A percentile compares a stretch with the other conserved stretches of the same genome.
These are phyloP conservation scores for Brenthis daphne DNA, from an alignment of 2,888 invertebrate genomes.

Conservation along the genomic window DNA sequence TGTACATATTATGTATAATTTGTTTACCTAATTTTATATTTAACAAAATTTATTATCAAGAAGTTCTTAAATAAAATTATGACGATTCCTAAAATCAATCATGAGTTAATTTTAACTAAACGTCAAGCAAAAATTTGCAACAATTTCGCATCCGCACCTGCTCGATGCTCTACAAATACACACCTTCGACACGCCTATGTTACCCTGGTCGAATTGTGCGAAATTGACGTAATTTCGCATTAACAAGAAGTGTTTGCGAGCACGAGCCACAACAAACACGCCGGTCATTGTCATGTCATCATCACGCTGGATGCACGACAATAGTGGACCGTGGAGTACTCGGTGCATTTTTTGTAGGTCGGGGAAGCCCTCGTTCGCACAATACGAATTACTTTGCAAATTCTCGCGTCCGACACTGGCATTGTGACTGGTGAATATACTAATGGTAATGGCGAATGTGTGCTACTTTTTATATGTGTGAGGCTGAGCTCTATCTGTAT, in stretches of 20 bases:
- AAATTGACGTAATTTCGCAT: conserved; percentile 75
- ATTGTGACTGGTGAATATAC: conserved; percentile 38
- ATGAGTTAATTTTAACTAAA: not conserved
- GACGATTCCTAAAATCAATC: not conserved
- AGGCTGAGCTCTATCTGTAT: not conserved
- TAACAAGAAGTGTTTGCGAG: conserved; percentile 52
- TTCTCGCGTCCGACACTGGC: conserved; percentile 54
- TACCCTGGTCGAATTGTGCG: conserved; percentile 78
- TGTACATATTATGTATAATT: not conserved
- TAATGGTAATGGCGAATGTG: conserved; percentile 6
- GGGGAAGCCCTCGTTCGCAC: conserved; percentile 70
- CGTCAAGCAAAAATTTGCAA: not conserved
- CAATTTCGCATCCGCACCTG: not conserved
- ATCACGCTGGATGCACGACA: conserved; percentile 70
- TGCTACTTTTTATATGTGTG: conserved; percentile 17
- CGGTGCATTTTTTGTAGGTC: conserved; percentile 68
- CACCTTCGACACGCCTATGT: conserved; percentile 54
- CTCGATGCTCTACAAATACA: conserved; percentile 35
- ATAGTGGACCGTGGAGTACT: conserved; percentile 62
- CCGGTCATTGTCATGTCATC: conserved; percentile 71
- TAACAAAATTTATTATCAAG: not conserved
- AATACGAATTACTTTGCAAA: conserved; percentile 57
- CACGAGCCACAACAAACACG: conserved; percentile 64
- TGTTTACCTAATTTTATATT: not conserved
- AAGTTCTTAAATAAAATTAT: not conserved